Evolutionary conservation across 2,797 vertebrate genomes (phyloP), one percentile per base, ranked within the genome.

Genomic region (Tolypeutes matacus): DNA sequence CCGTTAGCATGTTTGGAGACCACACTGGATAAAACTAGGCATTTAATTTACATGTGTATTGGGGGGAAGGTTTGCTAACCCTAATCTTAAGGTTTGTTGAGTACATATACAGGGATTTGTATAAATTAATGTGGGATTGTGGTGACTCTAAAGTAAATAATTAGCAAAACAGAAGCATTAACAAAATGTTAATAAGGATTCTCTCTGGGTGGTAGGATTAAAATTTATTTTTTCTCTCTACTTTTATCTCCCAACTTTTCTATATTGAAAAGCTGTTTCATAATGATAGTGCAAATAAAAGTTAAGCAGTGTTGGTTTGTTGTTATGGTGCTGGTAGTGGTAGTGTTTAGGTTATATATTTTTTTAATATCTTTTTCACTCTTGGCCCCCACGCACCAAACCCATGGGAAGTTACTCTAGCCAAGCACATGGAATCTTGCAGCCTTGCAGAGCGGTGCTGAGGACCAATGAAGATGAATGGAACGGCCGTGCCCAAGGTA

Each of bases 401-500:
- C 65, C 31, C 42, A 67, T 0, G 1, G 25, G 60, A 84, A 18
- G 64, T 27, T 49, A 36, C 11, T 58, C 76, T 75, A 64, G 46
- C 5, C 0, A 2, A 29, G 3, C 53, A 36, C n/a, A 31, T 15
- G 51, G 15, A 11, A 5, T 0, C 27, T 51, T 49, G 4, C 7
- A 17, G 65, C 58, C 82, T 11, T 39, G 42, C 20, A 31, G 42
- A 77, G 1, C 23, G 31, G 21, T 3, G 8, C 86, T 60, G 29
- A 5, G 64, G 39, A 29, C 56, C 67, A 53, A 15, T 31, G 9
- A 29, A 70, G n/a, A 73, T 4, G 6, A 15, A 10, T 0, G 3
- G 10, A 15, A 6, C 0, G 2, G 49, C 36, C 62, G 8, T 0
- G 46, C 20, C 56, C 3, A 17, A 60, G 25, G 70, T 1, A 17